Evolutionary conservation across 2,797 vertebrate species (phyloP), one percentile per base, ranked within the genome.

Genomic region (Sternarchorhynchus goeldii): DNA sequence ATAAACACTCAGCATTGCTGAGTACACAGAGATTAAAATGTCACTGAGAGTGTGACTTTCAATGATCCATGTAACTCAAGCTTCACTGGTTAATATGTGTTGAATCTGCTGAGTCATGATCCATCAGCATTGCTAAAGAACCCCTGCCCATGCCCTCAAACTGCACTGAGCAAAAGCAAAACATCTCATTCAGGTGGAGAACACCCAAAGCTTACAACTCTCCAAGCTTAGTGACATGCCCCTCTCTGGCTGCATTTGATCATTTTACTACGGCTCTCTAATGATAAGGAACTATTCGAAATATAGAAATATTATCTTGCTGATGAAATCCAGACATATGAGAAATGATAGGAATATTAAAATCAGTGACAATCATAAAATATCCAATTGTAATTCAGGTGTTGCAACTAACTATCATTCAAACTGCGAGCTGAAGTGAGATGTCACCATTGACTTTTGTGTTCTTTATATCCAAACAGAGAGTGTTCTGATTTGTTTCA

Each of bases 101-200:
- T 71, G 66, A 80, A 75, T 76, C 55, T 65, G 67, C 60, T 36
- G 68, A 5, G 68, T 76, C 74, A 81, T 81, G 74, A 81, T 72
- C 68, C 74, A 60, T 25, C 17, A 60, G 53, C 39, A 58, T 72
- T 70, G 60, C 68, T 73, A 72, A 76, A 64, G 69, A 68, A 34
- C 58, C 34, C 34, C 29, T 56, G 29, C 68, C 57, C 57, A 21
- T 32, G 14, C 50, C 34, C 68, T 53, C 50, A 34, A 69, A 69
- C 58, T 59, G 64, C 20, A 55, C 14, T 4, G 8, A 65, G 31
- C 29, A 65, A 25, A 58, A 68, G 56, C 57, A 60, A 1, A 32
- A 16, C 74, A 70, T 32, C 67, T 58, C 50, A 18, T 18, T 65
- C 29, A 20, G 56, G 34, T 20, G 72, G n/a, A 65, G 58, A 56